Evolutionary conservation across 2,797 vertebrate species (phyloP).

Genomic region (Alauda arvensis): DNA sequence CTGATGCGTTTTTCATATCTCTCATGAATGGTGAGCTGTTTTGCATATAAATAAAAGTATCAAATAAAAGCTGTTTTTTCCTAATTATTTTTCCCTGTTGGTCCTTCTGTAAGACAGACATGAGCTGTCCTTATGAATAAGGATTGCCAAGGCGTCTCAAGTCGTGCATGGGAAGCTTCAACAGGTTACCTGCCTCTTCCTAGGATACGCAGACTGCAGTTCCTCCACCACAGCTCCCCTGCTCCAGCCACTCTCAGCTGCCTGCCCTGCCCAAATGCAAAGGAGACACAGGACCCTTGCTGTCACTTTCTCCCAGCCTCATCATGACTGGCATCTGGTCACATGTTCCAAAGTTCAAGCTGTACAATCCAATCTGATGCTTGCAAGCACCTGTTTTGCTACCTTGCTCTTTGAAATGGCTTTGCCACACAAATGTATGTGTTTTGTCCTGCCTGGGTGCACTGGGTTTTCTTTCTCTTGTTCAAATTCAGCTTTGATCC

Average conservation of each 20-base stretch:
- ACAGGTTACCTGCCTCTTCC: constrained; percentile 35
- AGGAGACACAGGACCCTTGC: neutral
- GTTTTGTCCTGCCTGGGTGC: neutral
- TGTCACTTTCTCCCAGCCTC: neutral
- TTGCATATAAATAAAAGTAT: constrained; percentile 90
- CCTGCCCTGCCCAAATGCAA: neutral
- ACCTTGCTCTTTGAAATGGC: neutral
- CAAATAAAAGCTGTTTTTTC: constrained; percentile 69
- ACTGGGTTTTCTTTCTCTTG: neutral
- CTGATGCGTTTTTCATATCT: constrained; percentile 89
- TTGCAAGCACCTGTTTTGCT: neutral
- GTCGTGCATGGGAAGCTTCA: neutral
- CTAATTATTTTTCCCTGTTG: constrained; percentile 56
- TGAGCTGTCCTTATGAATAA: neutral
- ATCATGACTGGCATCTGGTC: neutral
- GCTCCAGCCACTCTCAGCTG: neutral
- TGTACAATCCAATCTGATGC: neutral
- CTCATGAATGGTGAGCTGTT: constrained; percentile 86
- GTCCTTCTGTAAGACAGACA: neutral
- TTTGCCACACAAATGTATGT: neutral
- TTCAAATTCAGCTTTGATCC: neutral
- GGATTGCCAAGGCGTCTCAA: neutral
- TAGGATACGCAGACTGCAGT: accelerated
- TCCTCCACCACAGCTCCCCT: neutral
- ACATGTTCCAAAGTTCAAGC: neutral